Evolutionary conservation across 1,140 invertebrate genomes (phyloP), one percentile per base, ranked within the genome.

Genomic region (Pogonognathellus flavescens): DNA sequence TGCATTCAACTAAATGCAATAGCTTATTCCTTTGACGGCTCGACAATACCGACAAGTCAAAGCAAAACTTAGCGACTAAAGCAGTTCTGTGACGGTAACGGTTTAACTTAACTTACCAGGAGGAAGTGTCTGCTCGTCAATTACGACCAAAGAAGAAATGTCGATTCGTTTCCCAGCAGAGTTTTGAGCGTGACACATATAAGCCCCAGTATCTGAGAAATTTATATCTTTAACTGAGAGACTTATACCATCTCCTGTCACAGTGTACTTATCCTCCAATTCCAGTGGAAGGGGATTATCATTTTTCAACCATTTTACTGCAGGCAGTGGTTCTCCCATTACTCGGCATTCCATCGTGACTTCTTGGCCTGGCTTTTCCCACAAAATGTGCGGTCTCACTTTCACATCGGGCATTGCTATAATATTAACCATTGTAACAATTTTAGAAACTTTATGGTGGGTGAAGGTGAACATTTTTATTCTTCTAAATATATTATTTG

Each of bases 111-210:
- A 62, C 76, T 81, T 81, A 81, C 80, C 80, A 53, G 80, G 53
- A 81, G 80, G 80, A 81, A 94, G 93, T 8, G 93, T 93, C 10
- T 93, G 93, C 87, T 94, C 93, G 86, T 94, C 94, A 89, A 94
- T 94, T 16, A 95, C 93, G 41, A 95, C 93, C 16, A 95, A 90
- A 11, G 94, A 94, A 83, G 94, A 94, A 70, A 95, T 94, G 89
- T 95, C 94, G 80, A 94, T 91, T 50, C 94, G 93, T 82, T 93
- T 91, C 7, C 95, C 95, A 1, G 94, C 95, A 66, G 93, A 91
- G 89, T 94, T 95, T 16, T 92, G 93, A 0, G 94, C 95, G 89
- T 94, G 93, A 89, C 95, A 96, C 93, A 95, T 95, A 90, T 95
- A 96, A 2, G 94, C 94, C 6, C 95, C 95, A 0, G 94, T 95